Base-by-base conservation (phyloP, 2,797 vertebrate species). In the Dendrocincla fuliginosa region DNA sequence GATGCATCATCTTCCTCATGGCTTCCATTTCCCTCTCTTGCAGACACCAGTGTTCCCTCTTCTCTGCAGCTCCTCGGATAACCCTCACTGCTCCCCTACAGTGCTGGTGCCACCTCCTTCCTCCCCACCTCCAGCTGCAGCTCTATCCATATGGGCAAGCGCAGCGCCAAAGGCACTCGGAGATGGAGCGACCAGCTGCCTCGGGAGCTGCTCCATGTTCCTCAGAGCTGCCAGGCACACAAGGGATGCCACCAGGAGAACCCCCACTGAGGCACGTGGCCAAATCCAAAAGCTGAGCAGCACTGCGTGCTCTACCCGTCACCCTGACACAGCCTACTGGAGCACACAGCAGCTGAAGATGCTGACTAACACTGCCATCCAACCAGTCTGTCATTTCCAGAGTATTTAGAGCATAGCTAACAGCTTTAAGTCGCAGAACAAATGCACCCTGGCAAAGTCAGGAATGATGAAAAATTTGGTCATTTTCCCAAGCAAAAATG, bases 391-490 rank as follows among this genome's bases (percentile, higher is more conserved):
- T 24, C 44, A 65, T 75, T 88, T 49, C 39, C 82, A 32, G 42
- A 71, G 61, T 64, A 90, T 90, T 88, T 84, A 44, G 87, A 90
- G 90, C 85, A 71, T 81, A 84, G 42, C 85, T 95, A 95, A 93
- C 79, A 91, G 80, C 55, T 90, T 95, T 78, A 91, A 90, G 80
- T 30, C 22, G 3, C 65, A 81, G 65, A 95, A 94, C 60, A 93
- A 97, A 95, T 86, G 59, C 70, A 91, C 30, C 50, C 77, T 90
- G 73, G 77, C 85, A 81, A 89, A 95, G 85, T 46, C 61, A 89
- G 55, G 59, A 87, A 75, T n/a, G 5, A 94, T 73, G 67, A 90
- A 90, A 94, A 84, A 86, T 55, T 28, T 63, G 74, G 74, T 82
- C 63, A 56, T n/a, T 90, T 90, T 93, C 80, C 80, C 83, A 88